Evolutionary conservation across 2,888 invertebrate genomes (phyloP).

Genomic region (Elegia similella): DNA sequence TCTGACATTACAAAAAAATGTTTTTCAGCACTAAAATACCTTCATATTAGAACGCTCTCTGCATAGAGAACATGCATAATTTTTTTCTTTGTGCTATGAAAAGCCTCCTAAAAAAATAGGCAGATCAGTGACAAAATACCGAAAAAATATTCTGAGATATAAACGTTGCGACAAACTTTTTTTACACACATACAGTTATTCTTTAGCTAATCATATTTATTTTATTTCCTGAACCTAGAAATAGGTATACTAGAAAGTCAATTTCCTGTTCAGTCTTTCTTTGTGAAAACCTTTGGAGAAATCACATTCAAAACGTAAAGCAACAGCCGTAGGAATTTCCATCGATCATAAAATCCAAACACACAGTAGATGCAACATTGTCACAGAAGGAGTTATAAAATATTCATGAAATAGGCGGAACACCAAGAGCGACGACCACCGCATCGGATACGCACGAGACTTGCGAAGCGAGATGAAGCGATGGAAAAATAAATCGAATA

Average conservation of each 20-base stretch:
- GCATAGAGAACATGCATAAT: too few species aligned
- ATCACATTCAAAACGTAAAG: conserved; percentile 32
- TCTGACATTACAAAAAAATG: too few species aligned
- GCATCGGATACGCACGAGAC: conserved; percentile 39
- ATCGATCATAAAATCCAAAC: conserved; percentile 60
- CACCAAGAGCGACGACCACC: conserved; percentile 50
- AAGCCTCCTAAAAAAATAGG: too few species aligned
- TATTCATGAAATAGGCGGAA: conserved; percentile 66
- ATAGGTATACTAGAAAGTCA: not conserved
- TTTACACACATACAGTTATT: too few species aligned
- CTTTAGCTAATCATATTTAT: too few species aligned
- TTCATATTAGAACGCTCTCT: too few species aligned
- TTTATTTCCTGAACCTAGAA: not conserved
- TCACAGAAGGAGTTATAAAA: conserved; percentile 67
- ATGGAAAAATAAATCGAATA: conserved; percentile 48
- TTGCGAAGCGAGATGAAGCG: conserved; percentile 29
- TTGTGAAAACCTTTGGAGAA: not conserved
- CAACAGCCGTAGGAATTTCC: conserved; percentile 39
- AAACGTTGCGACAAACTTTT: too few species aligned
- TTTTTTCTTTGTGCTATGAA: too few species aligned
- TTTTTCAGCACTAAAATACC: too few species aligned
- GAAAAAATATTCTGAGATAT: too few species aligned
- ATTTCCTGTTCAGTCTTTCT: not conserved
- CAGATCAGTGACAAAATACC: too few species aligned
- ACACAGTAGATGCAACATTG: conserved; percentile 65